Conservation (phyloP, 1,140 invertebrate species). For the Monomorium pharaonis region DNA sequence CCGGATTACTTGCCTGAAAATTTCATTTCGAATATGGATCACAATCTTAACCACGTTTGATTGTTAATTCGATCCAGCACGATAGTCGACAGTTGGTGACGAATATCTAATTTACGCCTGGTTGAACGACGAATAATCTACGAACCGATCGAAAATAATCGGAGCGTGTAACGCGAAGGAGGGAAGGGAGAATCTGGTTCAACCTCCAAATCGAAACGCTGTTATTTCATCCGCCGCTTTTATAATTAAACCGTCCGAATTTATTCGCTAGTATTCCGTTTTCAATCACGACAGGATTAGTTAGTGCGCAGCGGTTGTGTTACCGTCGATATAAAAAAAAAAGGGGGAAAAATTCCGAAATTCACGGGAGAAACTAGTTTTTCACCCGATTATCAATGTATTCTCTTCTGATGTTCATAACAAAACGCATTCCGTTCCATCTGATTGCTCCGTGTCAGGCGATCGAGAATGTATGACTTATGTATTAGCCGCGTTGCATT, state of each 20-base stretch:
- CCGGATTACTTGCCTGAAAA: not conserved
- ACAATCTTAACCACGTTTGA: slow-evolving; percentile 10
- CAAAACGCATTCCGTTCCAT: slow-evolving; percentile 32
- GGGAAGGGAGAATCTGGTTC: slow-evolving; percentile 20
- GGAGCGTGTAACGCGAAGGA: slow-evolving; percentile 5
- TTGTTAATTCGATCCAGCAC: slow-evolving; percentile 22
- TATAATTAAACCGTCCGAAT: slow-evolving; percentile 47
- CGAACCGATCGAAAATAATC: slow-evolving; percentile 45
- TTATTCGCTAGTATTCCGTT: slow-evolving; percentile 30
- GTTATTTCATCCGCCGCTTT: slow-evolving; percentile 40
- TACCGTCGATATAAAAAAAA: slow-evolving; percentile 5
- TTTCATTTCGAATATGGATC: slow-evolving; percentile 26
- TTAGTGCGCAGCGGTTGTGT: not conserved
- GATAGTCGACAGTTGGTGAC: slow-evolving; percentile 13
- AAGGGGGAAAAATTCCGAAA: not conserved
- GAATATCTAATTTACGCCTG: slow-evolving; percentile 51
- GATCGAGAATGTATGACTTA: slow-evolving; percentile 14
- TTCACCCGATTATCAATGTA: not conserved
- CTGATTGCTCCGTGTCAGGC: slow-evolving; percentile 20
- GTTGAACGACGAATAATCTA: slow-evolving; percentile 45
- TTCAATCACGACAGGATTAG: slow-evolving; percentile 43
- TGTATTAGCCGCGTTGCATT: not conserved
- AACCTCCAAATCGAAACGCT: slow-evolving; percentile 42
- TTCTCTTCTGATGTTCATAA: not conserved
- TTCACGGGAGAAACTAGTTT: not conserved